Evolutionary conservation across 1,140 invertebrate genomes (phyloP).

Genomic region (Pseudobourletiella spinata): DNA sequence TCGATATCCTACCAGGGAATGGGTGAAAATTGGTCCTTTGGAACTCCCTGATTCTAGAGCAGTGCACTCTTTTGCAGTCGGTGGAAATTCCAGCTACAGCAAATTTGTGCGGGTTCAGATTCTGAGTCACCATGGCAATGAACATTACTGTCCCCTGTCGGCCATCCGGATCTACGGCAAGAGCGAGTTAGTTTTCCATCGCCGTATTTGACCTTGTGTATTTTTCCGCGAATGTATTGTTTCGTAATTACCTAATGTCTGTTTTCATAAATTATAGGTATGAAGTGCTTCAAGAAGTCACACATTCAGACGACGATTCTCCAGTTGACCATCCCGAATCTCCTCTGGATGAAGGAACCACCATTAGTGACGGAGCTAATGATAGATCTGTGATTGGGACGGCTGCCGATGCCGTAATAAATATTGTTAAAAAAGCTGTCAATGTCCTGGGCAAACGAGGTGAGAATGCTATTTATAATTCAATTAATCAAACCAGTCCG

Average conservation of each 20-base stretch:
- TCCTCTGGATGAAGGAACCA: constrained; percentile 1
- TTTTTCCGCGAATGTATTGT: too few species aligned
- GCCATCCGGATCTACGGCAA: constrained; percentile 84
- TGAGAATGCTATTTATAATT: too few species aligned
- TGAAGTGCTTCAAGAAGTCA: constrained; percentile 53
- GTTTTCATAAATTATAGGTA: constrained; percentile 39
- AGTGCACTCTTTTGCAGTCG: constrained; percentile 54
- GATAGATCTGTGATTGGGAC: constrained; percentile 65
- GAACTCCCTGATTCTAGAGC: constrained; percentile 74
- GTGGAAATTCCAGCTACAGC: constrained; percentile 53
- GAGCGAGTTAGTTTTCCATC: constrained; percentile 52
- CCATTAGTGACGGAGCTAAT: constrained; percentile 1
- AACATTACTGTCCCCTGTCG: constrained; percentile 95
- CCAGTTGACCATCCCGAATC: constrained; percentile 5
- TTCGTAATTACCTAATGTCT: too few species aligned
- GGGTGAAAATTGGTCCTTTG: constrained; percentile 79
- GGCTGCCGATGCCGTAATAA: constrained; percentile 72
- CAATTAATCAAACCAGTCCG: too few species aligned
- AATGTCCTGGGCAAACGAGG: constrained; percentile 16
- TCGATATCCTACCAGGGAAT: constrained; percentile 83
- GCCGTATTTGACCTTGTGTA: background rate
- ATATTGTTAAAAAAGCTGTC: constrained; percentile 79
- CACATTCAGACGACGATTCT: constrained; percentile 21
- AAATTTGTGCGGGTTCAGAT: constrained; percentile 88
- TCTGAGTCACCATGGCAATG: constrained; percentile 83